Percentiles rank a stretch among this genome's conserved stretches.
Evolutionary conservation across 1,140 invertebrate species (phyloP).

Genomic region (Archivesica marissinica): DNA sequence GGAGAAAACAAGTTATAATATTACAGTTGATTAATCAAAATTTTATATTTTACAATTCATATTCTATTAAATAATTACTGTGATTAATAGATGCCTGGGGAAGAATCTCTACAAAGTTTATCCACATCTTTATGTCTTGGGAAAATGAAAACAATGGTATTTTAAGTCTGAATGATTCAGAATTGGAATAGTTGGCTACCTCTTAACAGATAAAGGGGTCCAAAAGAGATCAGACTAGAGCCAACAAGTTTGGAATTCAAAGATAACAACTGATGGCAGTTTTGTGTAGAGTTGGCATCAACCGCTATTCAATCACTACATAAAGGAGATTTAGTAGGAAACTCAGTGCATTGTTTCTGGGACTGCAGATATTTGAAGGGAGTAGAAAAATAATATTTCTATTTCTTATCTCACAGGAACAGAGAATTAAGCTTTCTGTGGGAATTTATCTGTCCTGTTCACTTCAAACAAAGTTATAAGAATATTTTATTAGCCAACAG

Average conservation of each 20-base stretch:
- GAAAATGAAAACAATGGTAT: conserved; percentile 54
- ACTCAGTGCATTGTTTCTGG: conserved; percentile 49
- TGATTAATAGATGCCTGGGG: no score
- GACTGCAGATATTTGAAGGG: conserved; percentile 11
- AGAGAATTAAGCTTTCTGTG: conserved; percentile 11
- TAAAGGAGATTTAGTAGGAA: conserved; percentile 50
- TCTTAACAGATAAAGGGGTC: conserved; percentile 62
- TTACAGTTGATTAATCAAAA: no score
- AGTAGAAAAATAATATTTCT: conserved; percentile 51
- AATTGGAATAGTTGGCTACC: conserved; percentile 53
- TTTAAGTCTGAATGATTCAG: conserved; percentile 50
- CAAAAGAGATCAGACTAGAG: conserved; percentile 55
- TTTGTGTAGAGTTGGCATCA: conserved; percentile 38
- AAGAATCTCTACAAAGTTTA: conserved; percentile 1
- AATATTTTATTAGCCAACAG: conserved; percentile 17
- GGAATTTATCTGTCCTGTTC: conserved; percentile 11
- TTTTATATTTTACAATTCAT: no score
- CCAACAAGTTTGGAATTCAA: conserved; percentile 62
- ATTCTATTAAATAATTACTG: no score
- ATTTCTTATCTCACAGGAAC: conserved; percentile 43
- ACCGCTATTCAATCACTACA: conserved; percentile 45
- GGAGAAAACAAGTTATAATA: no score
- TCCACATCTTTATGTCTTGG: conserved; percentile 38
- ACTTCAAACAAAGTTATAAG: conserved; percentile 24
- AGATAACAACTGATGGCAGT: conserved; percentile 59